Conservation (phyloP, 2,888 invertebrate species). For the Drosophila niveifrons region DNA sequence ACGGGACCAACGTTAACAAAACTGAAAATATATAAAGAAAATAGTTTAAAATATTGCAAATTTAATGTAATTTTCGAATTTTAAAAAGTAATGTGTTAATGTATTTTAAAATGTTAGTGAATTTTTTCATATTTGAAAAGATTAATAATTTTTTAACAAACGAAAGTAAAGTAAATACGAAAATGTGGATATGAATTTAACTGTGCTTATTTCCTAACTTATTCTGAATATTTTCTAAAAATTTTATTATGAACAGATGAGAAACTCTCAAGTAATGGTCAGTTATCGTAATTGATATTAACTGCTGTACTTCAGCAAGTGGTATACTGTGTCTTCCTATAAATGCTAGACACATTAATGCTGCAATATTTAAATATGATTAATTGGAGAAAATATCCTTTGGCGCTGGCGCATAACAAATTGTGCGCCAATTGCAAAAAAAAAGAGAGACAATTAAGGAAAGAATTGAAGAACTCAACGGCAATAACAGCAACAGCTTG, state of each 20-base stretch:
- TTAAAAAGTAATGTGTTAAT: too few species aligned
- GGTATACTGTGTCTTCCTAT: not conserved
- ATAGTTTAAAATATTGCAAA: not conserved
- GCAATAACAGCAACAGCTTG: slow-evolving; percentile 16
- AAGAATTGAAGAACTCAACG: slow-evolving; percentile 46
- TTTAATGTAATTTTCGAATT: too few species aligned
- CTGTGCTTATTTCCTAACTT: too few species aligned
- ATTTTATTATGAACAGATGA: rapidly evolving
- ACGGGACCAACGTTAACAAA: slow-evolving; percentile 14
- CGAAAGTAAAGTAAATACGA: too few species aligned
- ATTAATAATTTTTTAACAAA: too few species aligned
- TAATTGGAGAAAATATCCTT: slow-evolving; percentile 18
- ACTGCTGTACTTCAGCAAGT: not conserved
- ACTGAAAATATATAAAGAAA: slow-evolving; percentile 27
- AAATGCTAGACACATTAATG: not conserved
- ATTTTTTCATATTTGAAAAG: too few species aligned
- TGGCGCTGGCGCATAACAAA: slow-evolving; percentile 24
- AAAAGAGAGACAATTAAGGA: slow-evolving; percentile 57
- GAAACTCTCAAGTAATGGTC: too few species aligned
- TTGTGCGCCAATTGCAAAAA: slow-evolving; percentile 40
- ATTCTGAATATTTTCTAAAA: too few species aligned
- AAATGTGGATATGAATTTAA: too few species aligned
- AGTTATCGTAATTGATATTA: not conserved
- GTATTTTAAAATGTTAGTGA: too few species aligned
- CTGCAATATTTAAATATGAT: slow-evolving; percentile 5